Evolutionary conservation across 2,113 vertebrate genomes (phyloP).

Genomic region (Cavia porcellus): DNA sequence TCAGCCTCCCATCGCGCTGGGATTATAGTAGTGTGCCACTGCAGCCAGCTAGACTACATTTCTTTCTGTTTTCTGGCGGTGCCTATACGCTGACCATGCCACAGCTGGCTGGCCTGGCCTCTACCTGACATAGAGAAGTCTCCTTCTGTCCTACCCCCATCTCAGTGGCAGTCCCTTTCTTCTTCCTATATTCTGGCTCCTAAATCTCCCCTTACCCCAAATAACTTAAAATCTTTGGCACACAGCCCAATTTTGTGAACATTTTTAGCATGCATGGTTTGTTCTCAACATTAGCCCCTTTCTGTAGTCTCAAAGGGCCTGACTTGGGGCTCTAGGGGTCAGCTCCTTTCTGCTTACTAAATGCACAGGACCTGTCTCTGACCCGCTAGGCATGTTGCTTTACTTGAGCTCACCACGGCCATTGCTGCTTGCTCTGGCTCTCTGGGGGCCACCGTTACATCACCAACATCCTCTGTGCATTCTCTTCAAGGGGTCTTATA

Average conservation of each 20-base stretch:
- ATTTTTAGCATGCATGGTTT: not conserved
- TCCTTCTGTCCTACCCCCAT: not conserved
- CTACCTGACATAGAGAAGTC: not conserved
- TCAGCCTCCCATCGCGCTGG: not conserved
- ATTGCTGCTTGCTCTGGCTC: fast-evolving
- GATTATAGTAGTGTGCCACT: not conserved
- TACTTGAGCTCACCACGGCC: not conserved
- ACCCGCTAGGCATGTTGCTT: not conserved
- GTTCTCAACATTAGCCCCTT: not conserved
- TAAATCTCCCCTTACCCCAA: fast-evolving
- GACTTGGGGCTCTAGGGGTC: not conserved
- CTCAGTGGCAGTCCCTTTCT: too few species aligned
- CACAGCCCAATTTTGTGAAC: not conserved
- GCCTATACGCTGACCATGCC: not conserved
- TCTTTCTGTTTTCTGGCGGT: not conserved
- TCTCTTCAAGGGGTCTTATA: not conserved
- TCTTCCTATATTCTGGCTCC: too few species aligned
- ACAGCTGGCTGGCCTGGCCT: not conserved
- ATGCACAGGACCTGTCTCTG: not conserved
- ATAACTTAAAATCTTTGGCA: not conserved
- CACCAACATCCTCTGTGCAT: too few species aligned
- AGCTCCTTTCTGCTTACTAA: not conserved
- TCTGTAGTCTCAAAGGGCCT: not conserved
- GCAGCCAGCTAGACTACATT: not conserved
- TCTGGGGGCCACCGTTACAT: not conserved